A percentile compares a stretch with the other conserved stretches of the same genome.
phyloP scores from a whole-genome alignment of 2,113 vertebrate species.

The Anser cygnoides region DNA sequence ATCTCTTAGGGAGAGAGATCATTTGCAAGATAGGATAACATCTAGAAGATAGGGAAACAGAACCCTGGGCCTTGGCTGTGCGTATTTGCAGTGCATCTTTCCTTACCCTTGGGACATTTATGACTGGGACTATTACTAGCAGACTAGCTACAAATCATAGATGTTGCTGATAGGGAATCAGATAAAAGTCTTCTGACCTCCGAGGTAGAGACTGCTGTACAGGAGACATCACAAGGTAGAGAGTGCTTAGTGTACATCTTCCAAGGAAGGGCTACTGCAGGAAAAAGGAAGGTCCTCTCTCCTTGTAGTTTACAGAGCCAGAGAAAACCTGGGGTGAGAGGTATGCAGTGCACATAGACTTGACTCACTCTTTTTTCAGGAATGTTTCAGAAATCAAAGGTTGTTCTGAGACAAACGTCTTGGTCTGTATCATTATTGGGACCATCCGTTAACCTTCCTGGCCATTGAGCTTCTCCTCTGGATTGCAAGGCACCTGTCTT shows the following conservation, averaged over 20 bases:
- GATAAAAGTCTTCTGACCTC: background rate
- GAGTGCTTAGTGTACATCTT: fast-evolving
- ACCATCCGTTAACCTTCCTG: background rate
- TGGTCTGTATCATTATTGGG: background rate
- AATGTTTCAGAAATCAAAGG: background rate
- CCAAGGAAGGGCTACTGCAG: background rate
- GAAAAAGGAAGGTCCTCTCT: background rate
- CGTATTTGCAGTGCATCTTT: background rate
- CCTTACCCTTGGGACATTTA: background rate
- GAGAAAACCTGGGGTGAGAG: background rate
- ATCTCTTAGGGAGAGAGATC: background rate
- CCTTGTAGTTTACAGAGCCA: background rate
- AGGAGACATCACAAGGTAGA: background rate
- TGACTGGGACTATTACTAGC: background rate
- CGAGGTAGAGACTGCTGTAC: background rate
- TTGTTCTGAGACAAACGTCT: background rate
- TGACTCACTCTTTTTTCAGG: background rate
- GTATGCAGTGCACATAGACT: background rate
- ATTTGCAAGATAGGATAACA: background rate
- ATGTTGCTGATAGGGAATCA: background rate
- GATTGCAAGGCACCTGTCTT: background rate
- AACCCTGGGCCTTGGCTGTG: background rate
- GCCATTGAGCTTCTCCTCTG: background rate
- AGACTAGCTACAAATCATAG: background rate
- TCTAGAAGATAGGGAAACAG: background rate